phyloP scores from a whole-genome alignment of 2,113 vertebrate genomes.

The Pituophis catenifer region DNA sequence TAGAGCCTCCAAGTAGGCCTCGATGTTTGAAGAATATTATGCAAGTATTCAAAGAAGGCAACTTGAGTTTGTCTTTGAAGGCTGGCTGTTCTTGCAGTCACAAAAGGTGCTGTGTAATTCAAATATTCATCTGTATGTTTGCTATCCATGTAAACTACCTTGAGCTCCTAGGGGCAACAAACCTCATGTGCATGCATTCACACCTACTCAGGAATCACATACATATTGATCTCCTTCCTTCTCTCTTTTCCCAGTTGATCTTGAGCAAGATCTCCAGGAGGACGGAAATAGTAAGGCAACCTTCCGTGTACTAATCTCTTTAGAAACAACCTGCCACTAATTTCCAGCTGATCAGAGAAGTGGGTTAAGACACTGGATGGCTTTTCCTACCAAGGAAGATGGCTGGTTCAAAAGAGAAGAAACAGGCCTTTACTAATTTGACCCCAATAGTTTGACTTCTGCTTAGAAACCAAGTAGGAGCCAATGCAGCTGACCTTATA shows the following conservation, averaged over 20 bases:
- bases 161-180: neutral
- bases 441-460: neutral
- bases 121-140: neutral
- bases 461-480: neutral
- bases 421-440: neutral
- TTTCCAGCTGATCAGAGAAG: neutral
- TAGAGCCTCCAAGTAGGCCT: neutral
- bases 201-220: neutral
- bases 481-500: neutral
- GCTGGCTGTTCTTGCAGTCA: neutral
- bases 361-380: neutral
- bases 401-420: neutral
- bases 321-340: neutral
- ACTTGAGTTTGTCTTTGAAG: neutral
- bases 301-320: neutral
- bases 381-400: neutral
- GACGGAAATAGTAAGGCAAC: neutral
- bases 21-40: neutral
- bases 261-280: neutral
- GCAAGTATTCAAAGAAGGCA: neutral
- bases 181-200: neutral
- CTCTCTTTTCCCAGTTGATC: neutral
- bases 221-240: neutral
- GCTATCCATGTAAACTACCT: neutral
- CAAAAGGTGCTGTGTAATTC: neutral